These are phyloP conservation scores for Nipponia nippon DNA, from an alignment of 2,113 vertebrate genomes.

Conservation along the genomic window DNA sequence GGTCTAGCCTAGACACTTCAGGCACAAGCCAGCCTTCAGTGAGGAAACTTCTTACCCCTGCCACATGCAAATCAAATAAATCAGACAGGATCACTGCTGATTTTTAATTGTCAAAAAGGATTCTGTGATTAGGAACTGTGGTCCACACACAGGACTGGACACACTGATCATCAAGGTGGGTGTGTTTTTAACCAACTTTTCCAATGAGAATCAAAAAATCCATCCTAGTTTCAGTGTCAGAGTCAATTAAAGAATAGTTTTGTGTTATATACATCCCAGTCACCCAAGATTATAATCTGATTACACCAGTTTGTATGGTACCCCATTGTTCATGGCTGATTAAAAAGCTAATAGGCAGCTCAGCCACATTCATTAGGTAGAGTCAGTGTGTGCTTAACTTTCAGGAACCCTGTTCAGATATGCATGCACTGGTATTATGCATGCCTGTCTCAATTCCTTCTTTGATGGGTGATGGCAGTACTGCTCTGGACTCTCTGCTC, in stretches of 20 bases:
- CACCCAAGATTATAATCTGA: not conserved
- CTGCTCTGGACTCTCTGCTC: not conserved
- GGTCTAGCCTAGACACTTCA: too few species aligned
- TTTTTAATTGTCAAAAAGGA: not conserved
- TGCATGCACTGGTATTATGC: not conserved
- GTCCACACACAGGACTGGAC: not conserved
- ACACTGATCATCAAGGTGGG: not conserved
- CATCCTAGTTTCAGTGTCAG: not conserved
- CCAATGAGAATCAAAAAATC: not conserved
- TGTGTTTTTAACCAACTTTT: not conserved
- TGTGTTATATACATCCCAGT: not conserved
- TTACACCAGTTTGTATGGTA: not conserved
- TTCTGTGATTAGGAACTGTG: not conserved
- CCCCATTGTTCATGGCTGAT: not conserved
- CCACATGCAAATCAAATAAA: not conserved
- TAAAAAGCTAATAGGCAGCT: not conserved
- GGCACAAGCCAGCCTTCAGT: not conserved
- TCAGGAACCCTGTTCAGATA: not conserved
- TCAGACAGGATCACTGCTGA: not conserved
- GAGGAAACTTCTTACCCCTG: not conserved
- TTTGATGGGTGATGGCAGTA: not conserved
- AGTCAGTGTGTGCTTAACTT: not conserved
- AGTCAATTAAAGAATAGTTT: not conserved
- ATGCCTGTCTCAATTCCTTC: not conserved
- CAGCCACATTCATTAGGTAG: not conserved